A percentile compares a stretch with the other conserved stretches of the same genome.
phyloP scores from a whole-genome alignment of 1,140 invertebrate genomes.

The Lycorma delicatula region DNA sequence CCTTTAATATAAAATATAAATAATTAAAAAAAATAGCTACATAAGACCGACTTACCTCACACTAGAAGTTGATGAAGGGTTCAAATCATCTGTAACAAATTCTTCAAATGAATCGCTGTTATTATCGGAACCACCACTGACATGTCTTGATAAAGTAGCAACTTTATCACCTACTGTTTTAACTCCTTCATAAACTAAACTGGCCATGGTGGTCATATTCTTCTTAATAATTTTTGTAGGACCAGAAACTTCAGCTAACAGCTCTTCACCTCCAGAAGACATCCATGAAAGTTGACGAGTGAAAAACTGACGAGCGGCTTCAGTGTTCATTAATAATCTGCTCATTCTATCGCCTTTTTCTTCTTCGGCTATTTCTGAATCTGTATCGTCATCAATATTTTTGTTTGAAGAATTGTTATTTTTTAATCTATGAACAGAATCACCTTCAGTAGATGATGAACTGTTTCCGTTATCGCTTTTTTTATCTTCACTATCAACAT shows the following conservation, averaged over 20 bases:
- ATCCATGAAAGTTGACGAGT: slow-evolving; percentile 64
- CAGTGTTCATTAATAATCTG: slow-evolving; percentile 52
- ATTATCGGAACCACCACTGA: slow-evolving; percentile 61
- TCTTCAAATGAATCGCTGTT: slow-evolving; percentile 44
- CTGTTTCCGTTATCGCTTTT: slow-evolving; percentile 23
- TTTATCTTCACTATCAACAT: slow-evolving; percentile 29
- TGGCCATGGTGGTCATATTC: slow-evolving; percentile 64
- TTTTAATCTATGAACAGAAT: slow-evolving; percentile 24
- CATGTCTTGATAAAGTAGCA: slow-evolving; percentile 58
- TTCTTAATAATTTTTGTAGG: slow-evolving; percentile 58
- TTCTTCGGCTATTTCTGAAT: slow-evolving; percentile 38
- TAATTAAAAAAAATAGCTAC: too few species aligned
- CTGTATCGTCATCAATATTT: slow-evolving; percentile 35
- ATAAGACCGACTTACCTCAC: slow-evolving; percentile 36
- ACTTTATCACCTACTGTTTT: slow-evolving; percentile 66
- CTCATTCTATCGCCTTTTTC: slow-evolving; percentile 52
- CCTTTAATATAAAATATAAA: too few species aligned
- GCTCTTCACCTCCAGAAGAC: slow-evolving; percentile 54
- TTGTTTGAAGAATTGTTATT: slow-evolving; percentile 21
- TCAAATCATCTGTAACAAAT: slow-evolving; percentile 39
- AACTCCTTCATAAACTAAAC: slow-evolving; percentile 62
- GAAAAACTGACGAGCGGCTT: slow-evolving; percentile 59
- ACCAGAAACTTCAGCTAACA: slow-evolving; percentile 52
- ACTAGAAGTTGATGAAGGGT: slow-evolving; percentile 34
- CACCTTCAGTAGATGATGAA: slow-evolving; percentile 23